Base-by-base conservation (phyloP, 2,797 vertebrate genomes). In the Lateolabrax maculatus region DNA sequence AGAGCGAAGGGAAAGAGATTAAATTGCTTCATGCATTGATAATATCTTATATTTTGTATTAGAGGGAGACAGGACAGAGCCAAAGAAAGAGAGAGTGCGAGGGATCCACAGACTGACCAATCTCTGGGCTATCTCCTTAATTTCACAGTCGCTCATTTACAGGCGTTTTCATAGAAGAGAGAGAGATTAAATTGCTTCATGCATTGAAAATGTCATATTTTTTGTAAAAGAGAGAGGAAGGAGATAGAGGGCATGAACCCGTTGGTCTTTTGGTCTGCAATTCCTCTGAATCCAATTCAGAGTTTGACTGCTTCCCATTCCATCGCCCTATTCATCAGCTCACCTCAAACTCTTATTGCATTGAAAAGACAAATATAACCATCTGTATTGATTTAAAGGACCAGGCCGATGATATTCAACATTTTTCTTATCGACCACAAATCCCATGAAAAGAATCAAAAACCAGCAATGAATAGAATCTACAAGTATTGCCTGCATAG, bases 11-110 rank as follows among this genome's bases (percentile, higher is more conserved):
- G 84, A 86, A 74, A 65, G 86, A 90, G 93, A 94, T 92, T 93
- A 93, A 93, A 94, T 94, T 88, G 90, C 92, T 90, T 95, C 92
- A 94, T 94, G 94, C 93, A 95, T 95, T 94, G 92, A 94, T 91
- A 95, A 95, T 93, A 91, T 91, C 88, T 91, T 84, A 93, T 93
- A 90, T 93, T 94, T 92, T 90, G 86, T 81, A 84, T 91, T 86
- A 93, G 84, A 79, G 63, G 63, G 86, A 89, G 81, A 89, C 64
- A 43, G 74, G 74, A 71, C 0, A 21, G 83, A 84, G 75, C 77
- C 53, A 29, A 46, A 84, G 76, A 79, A 55, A 79, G 75, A 74
- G 71, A 57, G 70, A 69, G 63, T 52, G 72, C 81, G 73, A 63
- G 77, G 77, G 84, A 87, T 81, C 34, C 58, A 79, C 83, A 79